These are phyloP conservation scores for Gambelia wislizenii DNA, from an alignment of 2,797 vertebrate species.

Conservation along the genomic window DNA sequence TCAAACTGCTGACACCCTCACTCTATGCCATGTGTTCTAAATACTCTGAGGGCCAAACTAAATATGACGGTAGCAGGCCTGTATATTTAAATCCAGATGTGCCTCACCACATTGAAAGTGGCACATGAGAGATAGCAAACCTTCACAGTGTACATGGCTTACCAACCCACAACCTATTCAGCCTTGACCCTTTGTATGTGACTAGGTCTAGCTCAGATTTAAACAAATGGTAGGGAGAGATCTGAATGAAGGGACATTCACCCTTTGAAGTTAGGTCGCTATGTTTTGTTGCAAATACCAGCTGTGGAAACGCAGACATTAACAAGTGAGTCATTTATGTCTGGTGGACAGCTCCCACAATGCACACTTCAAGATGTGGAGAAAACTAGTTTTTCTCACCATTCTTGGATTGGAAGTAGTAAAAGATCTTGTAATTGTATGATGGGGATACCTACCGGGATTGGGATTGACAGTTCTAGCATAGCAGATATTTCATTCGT, in stretches of 20 bases:
- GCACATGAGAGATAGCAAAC: not conserved
- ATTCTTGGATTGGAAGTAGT: not conserved
- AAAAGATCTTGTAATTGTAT: not conserved
- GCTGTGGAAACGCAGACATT: not conserved
- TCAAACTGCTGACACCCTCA: not conserved
- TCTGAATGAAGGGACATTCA: not conserved
- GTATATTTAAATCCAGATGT: not conserved
- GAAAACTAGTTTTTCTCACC: not conserved
- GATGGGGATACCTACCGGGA: not conserved
- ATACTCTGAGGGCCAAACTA: not conserved
- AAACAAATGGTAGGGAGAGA: not conserved
- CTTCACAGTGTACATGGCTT: not conserved
- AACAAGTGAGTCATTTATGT: not conserved
- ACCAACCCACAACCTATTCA: not conserved
- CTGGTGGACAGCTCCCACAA: not conserved
- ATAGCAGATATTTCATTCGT: not conserved
- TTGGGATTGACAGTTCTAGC: not conserved
- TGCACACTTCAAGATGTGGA: not conserved
- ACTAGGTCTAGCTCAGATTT: not conserved
- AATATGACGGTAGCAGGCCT: not conserved
- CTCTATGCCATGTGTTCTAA: not conserved
- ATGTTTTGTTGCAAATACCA: not conserved
- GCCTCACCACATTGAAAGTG: not conserved
- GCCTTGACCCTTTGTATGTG: too few species aligned
- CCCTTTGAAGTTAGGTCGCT: not conserved